A percentile compares a stretch with the other conserved stretches of the same genome.
Evolutionary conservation across 2,113 vertebrate genomes (phyloP).

Genomic region (Colossoma macropomum): DNA sequence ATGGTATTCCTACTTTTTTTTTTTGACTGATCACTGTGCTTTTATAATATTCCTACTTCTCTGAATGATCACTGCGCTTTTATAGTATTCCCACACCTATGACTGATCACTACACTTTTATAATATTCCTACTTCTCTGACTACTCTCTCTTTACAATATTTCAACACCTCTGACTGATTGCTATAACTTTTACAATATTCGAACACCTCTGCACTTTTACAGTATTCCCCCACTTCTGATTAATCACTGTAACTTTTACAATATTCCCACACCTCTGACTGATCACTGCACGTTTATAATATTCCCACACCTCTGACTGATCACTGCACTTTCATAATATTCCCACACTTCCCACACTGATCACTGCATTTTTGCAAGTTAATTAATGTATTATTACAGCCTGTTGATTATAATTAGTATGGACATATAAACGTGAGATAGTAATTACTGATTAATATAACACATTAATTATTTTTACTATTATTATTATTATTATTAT

Average conservation of each 20-base stretch:
- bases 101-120: neutral
- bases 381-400: too few relatives aligned
- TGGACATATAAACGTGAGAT: neutral
- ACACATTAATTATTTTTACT: constrained; percentile 19
- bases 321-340: neutral
- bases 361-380: neutral
- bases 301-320: constrained; percentile 24
- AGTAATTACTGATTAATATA: neutral
- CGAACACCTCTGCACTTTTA: neutral
- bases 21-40: neutral
- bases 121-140: neutral
- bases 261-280: neutral
- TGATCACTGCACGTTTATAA: constrained; percentile 23
- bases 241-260: neutral
- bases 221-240: too few relatives aligned
- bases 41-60: neutral
- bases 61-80: neutral
- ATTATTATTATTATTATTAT: too few relatives aligned
- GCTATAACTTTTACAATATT: too few relatives aligned
- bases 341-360: neutral
- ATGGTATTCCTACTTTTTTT: too few relatives aligned
- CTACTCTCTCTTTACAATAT: neutral
- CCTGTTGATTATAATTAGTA: constrained; percentile 13
- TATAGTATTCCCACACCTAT: neutral
- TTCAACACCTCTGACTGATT: neutral